phyloP scores from a whole-genome alignment of 2,113 vertebrate genomes.

The Oryzias curvinotus region DNA sequence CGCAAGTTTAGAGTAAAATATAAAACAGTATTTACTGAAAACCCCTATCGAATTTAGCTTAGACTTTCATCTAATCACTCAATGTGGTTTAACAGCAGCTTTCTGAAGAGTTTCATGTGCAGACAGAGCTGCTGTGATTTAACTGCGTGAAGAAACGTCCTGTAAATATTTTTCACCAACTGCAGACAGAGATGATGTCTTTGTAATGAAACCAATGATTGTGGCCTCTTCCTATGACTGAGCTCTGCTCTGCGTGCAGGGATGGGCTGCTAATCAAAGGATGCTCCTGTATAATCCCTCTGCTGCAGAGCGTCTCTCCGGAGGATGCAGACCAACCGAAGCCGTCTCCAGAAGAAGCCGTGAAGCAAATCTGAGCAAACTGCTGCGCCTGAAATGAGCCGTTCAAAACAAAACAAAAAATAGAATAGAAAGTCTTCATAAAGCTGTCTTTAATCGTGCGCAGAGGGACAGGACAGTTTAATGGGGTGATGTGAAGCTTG shows the following conservation, averaged over 20 bases:
- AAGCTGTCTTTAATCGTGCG: constrained; percentile 44
- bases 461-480: constrained; percentile 58
- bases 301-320: constrained; percentile 61
- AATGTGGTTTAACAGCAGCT: too few species aligned
- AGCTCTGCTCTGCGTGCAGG: constrained; percentile 25
- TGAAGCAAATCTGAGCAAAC: constrained; percentile 51
- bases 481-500: constrained; percentile 60
- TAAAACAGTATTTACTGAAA: too few species aligned
- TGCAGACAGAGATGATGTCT: neutral
- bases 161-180: neutral
- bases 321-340: constrained; percentile 51
- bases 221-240: neutral
- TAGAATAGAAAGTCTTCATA: constrained; percentile 21
- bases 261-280: constrained; percentile 64
- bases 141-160: neutral
- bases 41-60: too few species aligned
- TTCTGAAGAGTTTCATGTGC: neutral
- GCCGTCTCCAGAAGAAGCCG: constrained; percentile 45
- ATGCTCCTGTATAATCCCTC: constrained; percentile 61
- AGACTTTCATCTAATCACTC: too few species aligned
- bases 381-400: constrained; percentile 51
- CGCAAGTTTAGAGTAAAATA: too few species aligned
- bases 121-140: neutral
- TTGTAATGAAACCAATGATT: constrained; percentile 9
- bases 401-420: constrained; percentile 32